Conservation (phyloP, 2,113 vertebrate species). For the Mobula hypostoma region DNA sequence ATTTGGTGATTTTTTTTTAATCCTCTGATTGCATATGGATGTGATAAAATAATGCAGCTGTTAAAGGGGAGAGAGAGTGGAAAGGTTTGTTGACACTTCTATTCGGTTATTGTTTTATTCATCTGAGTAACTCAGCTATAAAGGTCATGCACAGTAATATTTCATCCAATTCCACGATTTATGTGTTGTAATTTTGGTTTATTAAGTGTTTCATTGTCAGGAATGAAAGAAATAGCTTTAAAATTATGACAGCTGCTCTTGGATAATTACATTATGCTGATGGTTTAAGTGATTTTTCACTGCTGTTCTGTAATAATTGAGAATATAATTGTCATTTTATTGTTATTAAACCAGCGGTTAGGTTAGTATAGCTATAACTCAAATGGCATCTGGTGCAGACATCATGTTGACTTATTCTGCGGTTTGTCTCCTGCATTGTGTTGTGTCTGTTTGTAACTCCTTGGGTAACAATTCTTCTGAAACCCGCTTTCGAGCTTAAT, state of each 20-base stretch:
- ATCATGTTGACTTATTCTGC: constrained; percentile 18
- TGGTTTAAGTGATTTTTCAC: neutral
- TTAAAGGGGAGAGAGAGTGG: neutral
- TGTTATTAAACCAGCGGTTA: neutral
- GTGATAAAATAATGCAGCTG: neutral
- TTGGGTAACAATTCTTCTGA: constrained; percentile 14
- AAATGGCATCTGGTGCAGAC: neutral
- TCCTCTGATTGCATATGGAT: neutral
- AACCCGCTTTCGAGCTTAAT: constrained; percentile 16
- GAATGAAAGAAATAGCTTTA: neutral
- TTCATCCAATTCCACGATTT: neutral
- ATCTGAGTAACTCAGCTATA: neutral
- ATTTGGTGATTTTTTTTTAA: neutral
- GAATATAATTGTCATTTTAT: neutral
- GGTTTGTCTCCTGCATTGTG: constrained; percentile 9
- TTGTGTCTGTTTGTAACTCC: constrained; percentile 26
- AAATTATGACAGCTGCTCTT: neutral
- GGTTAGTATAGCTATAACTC: neutral
- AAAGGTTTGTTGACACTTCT: constrained; percentile 25
- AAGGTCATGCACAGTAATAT: neutral
- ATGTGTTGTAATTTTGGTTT: neutral
- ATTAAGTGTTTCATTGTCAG: neutral
- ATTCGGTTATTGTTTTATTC: neutral
- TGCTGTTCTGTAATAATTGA: neutral
- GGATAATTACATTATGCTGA: neutral